Base-by-base conservation (phyloP, 1,140 invertebrate species). In the Teleogryllus occipitalis region DNA sequence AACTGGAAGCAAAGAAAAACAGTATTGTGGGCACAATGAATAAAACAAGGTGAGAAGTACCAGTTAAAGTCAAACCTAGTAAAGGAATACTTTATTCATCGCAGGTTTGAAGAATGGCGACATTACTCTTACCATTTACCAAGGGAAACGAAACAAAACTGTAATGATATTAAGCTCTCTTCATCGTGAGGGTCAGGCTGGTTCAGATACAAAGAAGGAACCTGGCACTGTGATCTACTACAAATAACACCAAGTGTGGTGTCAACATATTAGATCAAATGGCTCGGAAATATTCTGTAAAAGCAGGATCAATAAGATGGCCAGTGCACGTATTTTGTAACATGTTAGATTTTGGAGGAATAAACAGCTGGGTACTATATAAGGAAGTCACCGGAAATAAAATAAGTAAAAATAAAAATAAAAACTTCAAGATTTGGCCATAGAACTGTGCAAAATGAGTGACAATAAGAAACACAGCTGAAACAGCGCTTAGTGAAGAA, bases 181-280 rank as follows among this genome's bases (percentile, higher is more conserved):
- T 48, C 80, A 84, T 80, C 81, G 82, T 79, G 81, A 72, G 79
- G 80, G 82, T 48, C 54, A 21, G 80, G 80, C 81, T 74, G 76
- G 79, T 74, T 74, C 75, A 47, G 81, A 80, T 81, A 79, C 39
- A 75, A 82, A 83, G 78, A 47, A 72, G 21, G 78, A 80, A 75
- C 81, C 83, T 27, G 82, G 83, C 80, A 82, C 82, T 18, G 75
- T 84, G 46, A 46, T 14, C 18, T 83, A 76, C 81, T 83, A 83
- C 80, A n/a, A 84, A 82, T 65, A 80, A 81, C 72, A 83, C 80
- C 18, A 83, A 83, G 81, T 83, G 78, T 82, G 78, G 80, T 46
- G 81, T 83, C 54, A 79, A 83, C 76, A 79, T 82, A 49, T 54
- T 74, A n/a, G 79, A 83, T 76, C 77, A 82, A 81, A 82, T 82